Base-by-base conservation (phyloP, 2,797 vertebrate genomes). In the Enteromius mattozi region DNA sequence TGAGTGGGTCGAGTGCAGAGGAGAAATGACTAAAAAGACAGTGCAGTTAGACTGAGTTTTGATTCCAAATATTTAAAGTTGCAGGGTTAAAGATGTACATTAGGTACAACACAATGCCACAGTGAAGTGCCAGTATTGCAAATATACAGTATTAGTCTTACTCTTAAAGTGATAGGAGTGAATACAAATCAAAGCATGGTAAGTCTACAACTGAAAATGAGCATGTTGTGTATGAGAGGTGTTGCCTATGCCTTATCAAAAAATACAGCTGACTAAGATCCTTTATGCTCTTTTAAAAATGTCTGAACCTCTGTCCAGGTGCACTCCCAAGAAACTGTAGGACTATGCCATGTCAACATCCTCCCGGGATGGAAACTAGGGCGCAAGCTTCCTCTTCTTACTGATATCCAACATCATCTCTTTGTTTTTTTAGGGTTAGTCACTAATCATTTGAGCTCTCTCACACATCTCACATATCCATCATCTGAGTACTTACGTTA, bases 1-100 rank as follows among this genome's bases (percentile, higher is more conserved):
- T 14, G n/a, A 82, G 81, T 82, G 71, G 45, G 42, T 72, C 35
- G 71, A 83, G 33, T 30, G 72, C 66, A 54, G 21, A 71, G 79
- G 69, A 77, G 61, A 83, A 77, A 51, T 68, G 47, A 68, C 72
- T 40, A 65, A 75, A 81, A 61, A 75, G 21, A 65, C 21, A 21
- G 27, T 2, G 70, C 56, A 47, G 42, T 65, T 33, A 59, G 24
- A 47, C 10, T 47, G 27, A 59, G 40, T 37, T 82, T 74, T 33
- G 42, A 65, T 30, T 65, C 16, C 45, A 49, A 65, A 47, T 79
- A 79, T 79, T 82, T 47, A 33, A 72, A 13, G 35, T 59, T 81
- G 24, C 65, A 10, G 37, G n/a, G 47, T 75, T 35, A 30, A 74
- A 49, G 42, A 17, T 47, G 69, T 8, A 16, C 6, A 72, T 72